phyloP scores from a whole-genome alignment of 2,797 vertebrate species.

The Ara ararauna region DNA sequence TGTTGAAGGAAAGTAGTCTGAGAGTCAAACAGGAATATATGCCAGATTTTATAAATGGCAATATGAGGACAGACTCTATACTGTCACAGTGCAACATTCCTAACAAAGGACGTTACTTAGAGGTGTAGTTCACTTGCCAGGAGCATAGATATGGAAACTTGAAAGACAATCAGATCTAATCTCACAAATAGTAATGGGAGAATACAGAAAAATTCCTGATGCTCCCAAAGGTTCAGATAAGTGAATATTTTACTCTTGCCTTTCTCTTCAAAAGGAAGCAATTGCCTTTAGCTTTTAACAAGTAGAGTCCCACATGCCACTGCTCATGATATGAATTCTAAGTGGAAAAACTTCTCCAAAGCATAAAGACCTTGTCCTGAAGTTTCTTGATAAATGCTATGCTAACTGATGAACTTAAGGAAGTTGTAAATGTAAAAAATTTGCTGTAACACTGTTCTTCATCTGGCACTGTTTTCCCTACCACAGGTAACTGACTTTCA shows the following conservation, averaged over 20 bases:
- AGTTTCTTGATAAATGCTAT: background rate
- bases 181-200: background rate
- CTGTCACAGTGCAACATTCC: fast-evolving
- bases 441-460: background rate
- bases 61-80: background rate
- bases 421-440: background rate
- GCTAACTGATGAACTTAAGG: background rate
- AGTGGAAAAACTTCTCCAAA: background rate
- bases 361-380: background rate
- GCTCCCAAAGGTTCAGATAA: slow-evolving; percentile 18
- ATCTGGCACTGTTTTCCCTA: background rate
- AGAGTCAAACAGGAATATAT: background rate
- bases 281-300: slow-evolving; percentile 28
- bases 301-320: background rate
- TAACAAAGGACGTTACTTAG: background rate
- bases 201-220: slow-evolving; percentile 4
- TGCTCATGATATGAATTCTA: slow-evolving; percentile 1
- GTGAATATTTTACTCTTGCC: slow-evolving; percentile 35
- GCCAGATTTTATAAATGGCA: background rate
- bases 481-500: background rate
- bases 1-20: background rate
- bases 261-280: slow-evolving; percentile 33
- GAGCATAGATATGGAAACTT: background rate
- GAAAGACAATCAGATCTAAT: slow-evolving; percentile 33
- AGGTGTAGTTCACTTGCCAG: slow-evolving; percentile 5